Evolutionary conservation across 2,113 vertebrate species (phyloP), one percentile per base, ranked within the genome.

Genomic region (Pycnonotus jocosus): DNA sequence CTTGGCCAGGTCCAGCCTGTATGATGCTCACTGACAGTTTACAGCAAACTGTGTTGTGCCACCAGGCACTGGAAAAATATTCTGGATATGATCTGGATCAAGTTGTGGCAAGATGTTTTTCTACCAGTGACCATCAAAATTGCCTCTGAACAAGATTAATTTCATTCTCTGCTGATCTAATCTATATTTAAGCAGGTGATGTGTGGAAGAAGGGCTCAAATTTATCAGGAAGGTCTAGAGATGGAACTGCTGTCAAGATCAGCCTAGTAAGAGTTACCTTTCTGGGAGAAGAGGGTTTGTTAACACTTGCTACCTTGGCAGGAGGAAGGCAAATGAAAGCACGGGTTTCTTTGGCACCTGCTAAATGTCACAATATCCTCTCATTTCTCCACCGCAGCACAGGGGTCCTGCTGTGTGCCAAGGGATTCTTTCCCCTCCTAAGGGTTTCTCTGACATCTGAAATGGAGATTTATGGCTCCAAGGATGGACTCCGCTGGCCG

Each of bases 401-500:
- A 54, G 84, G 65, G 62, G 54, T 80, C 68, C 80, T 82, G 70
- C 57, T 79, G 33, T 23, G 42, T 90, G 78, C 60, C 71, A 58
- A 66, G 38, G 38, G 56, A 44, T 85, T 74, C 33, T 86, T 7
- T 37, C 16, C 53, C 38, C 31, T 58, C 53, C 57, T 23, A 7
- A 54, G 31, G 33, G 12, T 37, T 88, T 88, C 66, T 90, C 35
- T 7, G 7, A 71, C 79, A 68, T 45, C 83, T 82, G 61, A 82
- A 81, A 25, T 81, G 47, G 86, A 78, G 66, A 81, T 91, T 6
- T 48, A 27, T 76, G 48, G 33, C 61, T 68, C 57, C 12, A 2
- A 37, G 71, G 74, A 45, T 54, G 79, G 66, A 48, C 53, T 64
- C 2, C 0, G 65, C 53, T 0, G 0, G 40, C 85, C 0, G 0